A percentile compares a stretch with the other conserved stretches of the same genome.
Conservation (phyloP, 2,888 invertebrate species). For the Spodoptera exigua region DNA sequence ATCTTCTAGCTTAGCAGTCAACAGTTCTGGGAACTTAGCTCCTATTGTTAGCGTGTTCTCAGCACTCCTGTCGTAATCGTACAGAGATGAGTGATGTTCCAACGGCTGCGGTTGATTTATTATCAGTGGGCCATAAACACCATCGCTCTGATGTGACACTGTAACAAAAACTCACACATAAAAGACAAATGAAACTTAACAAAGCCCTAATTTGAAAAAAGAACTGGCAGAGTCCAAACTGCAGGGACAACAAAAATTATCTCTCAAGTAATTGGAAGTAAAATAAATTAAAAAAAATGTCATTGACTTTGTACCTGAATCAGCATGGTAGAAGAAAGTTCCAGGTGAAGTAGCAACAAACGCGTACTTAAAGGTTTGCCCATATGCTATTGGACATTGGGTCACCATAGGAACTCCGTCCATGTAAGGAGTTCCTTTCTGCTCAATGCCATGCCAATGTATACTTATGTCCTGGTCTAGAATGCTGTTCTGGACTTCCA, state of each 20-base stretch:
- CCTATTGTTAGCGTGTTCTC: constrained; percentile 86
- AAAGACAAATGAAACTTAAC: constrained; percentile 4
- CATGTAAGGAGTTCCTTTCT: constrained; percentile 92
- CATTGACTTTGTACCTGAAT: constrained; percentile 83
- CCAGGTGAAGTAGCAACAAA: constrained; percentile 92
- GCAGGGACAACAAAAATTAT: not conserved
- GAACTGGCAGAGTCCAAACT: not conserved
- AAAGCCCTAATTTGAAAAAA: not conserved
- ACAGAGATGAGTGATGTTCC: constrained; percentile 78
- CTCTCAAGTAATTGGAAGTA: too few relatives aligned
- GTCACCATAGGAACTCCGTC: constrained; percentile 94
- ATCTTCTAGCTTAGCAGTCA: constrained; percentile 86
- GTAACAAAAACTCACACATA: constrained; percentile 53
- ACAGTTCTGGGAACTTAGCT: constrained; percentile 86
- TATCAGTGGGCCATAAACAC: constrained; percentile 89
- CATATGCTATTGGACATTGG: constrained; percentile 92
- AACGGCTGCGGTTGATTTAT: constrained; percentile 86
- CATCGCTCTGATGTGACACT: constrained; percentile 90
- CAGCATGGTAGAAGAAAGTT: constrained; percentile 93
- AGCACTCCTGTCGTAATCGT: constrained; percentile 81
- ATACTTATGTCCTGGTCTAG: constrained; percentile 91
- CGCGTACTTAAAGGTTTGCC: constrained; percentile 92
- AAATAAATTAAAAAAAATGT: not conserved
- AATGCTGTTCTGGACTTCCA: constrained; percentile 92
- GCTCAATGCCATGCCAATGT: constrained; percentile 93